A percentile compares a stretch with the other conserved stretches of the same genome.
These are phyloP conservation scores for Lepas anatifera DNA, from an alignment of 2,888 invertebrate species.

Conservation along the genomic window DNA sequence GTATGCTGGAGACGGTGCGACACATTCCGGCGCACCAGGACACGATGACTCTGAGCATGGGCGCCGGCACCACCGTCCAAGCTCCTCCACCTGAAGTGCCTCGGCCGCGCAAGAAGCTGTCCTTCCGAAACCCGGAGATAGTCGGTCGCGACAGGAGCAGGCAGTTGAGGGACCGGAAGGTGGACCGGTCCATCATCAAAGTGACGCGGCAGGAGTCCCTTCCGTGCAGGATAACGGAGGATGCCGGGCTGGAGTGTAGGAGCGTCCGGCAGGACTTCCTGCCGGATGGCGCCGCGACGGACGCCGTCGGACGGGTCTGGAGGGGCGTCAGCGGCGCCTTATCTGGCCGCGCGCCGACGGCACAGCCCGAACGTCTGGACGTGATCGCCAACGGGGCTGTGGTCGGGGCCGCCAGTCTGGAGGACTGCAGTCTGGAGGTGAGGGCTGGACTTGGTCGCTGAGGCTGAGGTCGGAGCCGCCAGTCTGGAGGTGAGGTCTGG, in stretches of 20 bases:
- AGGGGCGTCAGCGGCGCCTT: no score
- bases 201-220: not conserved
- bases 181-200: slow-evolving; percentile 4
- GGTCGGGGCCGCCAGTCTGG: slow-evolving; percentile 38
- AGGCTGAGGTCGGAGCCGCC: not conserved
- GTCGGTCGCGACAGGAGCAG: slow-evolving; percentile 33
- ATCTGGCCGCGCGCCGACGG: no score
- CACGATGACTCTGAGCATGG: not conserved
- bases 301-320: no score
- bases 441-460: slow-evolving; percentile 11
- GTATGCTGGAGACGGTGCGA: not conserved
- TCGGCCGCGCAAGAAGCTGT: slow-evolving; percentile 68
- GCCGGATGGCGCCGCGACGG: no score
- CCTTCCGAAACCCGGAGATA: slow-evolving; percentile 74
- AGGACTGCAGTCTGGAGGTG: slow-evolving; percentile 44
- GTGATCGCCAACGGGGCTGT: slow-evolving; percentile 12
- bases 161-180: slow-evolving; percentile 14
- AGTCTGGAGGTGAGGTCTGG: slow-evolving; percentile 38
- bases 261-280: no score
- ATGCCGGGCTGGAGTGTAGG: not conserved
- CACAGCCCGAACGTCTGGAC: not conserved
- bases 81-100: slow-evolving; percentile 34
- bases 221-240: not conserved
- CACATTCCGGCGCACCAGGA: not conserved
- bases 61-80: not conserved